Evolutionary conservation across 2,888 invertebrate genomes (phyloP).

Genomic region (Chloromyia formosa): DNA sequence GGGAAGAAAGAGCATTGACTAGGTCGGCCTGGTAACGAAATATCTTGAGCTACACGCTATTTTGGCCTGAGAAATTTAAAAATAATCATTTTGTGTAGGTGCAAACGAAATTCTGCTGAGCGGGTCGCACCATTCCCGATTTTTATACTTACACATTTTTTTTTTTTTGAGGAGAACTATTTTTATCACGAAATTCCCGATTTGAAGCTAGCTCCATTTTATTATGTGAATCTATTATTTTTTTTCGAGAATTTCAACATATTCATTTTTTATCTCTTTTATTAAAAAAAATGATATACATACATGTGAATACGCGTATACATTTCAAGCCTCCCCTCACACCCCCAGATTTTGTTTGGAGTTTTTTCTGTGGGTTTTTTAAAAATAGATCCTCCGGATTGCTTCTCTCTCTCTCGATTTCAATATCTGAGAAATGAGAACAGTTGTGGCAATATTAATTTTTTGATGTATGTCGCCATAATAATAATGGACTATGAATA

Average conservation of each 20-base stretch:
- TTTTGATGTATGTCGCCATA: conserved; percentile 32
- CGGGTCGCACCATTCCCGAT: conserved; percentile 4
- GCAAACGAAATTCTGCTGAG: conserved; percentile 46
- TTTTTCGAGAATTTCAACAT: background rate
- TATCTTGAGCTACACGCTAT: no score
- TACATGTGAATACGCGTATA: no score
- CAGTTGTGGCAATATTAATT: conserved; percentile 6
- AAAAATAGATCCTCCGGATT: conserved; percentile 1
- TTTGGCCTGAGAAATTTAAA: conserved; percentile 43
- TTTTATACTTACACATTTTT: background rate
- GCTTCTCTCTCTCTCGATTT: background rate
- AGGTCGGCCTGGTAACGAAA: no score
- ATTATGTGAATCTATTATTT: no score
- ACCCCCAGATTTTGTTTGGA: background rate
- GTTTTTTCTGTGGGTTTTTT: background rate
- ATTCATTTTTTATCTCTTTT: background rate
- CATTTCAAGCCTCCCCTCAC: no score
- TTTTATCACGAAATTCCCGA: conserved; percentile 14
- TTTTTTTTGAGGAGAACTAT: conserved; percentile 11
- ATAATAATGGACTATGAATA: conserved; percentile 37
- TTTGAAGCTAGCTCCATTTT: background rate
- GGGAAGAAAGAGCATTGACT: no score
- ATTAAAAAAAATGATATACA: background rate
- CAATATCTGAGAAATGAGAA: conserved; percentile 24
- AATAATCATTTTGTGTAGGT: conserved; percentile 52